Evolutionary conservation across 2,888 invertebrate species (phyloP), one percentile per base, ranked within the genome.

Genomic region (Drosophila leonis): DNA sequence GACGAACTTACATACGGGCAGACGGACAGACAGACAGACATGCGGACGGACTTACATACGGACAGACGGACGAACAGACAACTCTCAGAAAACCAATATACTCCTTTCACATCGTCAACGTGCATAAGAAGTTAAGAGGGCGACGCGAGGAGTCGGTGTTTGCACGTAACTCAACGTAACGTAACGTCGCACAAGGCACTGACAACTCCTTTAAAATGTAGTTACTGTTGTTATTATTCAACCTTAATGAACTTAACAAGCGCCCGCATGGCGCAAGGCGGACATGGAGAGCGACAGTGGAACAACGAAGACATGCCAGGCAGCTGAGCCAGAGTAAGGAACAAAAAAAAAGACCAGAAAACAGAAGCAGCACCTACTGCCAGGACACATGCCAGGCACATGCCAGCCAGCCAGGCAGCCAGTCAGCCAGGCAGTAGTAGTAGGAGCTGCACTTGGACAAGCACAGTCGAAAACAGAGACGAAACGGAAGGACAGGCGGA

Each of bases 221-320:
- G 82, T 87, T 90, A 89, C 88, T 89, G 90, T 90, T 89, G 87
- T 88, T 88, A 86, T 86, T 89, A 89, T 90, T 89, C 85, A 88
- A 80, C 85, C 90, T 89, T 90, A 90, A 87, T 87, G 88, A 90
- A 90, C 85, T 86, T 82, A 87, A 89, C 90, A 87, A 90, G 80
- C 90, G 56, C 69, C 82, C 75, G 88, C 83, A 84, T 31, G 49
- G 49, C 90, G 77, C 52, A 33, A 78, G 78, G 65, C 37, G 54
- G 37, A 54, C 54, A 54, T 65, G 57, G 61, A 68, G 49, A 59
- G 71, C 35, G 42, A 46, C 72, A 41, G 18, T n/a, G 29, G 35
- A 46, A 44, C 39, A 37, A 41, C 27, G 33, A 56, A 37, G 54
- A 56, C 74, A 75, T 75, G 72, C 67, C 73, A 48, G 68, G 48